A percentile compares a stretch with the other conserved stretches of the same genome.
phyloP scores from a whole-genome alignment of 2,888 invertebrate genomes.

The Aphodius sticticus region DNA sequence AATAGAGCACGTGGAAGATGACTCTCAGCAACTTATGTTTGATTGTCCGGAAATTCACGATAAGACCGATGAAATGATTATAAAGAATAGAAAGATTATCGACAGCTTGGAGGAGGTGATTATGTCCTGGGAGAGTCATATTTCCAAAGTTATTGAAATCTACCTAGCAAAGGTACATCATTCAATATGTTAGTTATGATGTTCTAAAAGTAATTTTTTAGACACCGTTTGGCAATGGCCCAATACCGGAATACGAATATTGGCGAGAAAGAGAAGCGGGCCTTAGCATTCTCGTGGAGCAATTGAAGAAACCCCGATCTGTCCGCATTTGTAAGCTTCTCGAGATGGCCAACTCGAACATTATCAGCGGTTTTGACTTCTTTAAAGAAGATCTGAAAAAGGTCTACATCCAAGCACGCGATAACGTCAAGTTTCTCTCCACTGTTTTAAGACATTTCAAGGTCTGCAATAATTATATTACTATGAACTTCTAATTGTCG shows the following conservation, averaged over 20 bases:
- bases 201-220: constrained; percentile 46
- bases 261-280: constrained; percentile 86
- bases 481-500: constrained; percentile 35
- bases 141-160: constrained; percentile 65
- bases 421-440: constrained; percentile 80
- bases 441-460: constrained; percentile 79
- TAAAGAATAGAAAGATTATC: constrained; percentile 63
- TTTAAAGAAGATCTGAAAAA: constrained; percentile 70
- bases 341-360: constrained; percentile 64
- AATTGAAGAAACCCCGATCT: constrained; percentile 77
- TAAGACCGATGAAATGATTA: constrained; percentile 52
- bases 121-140: constrained; percentile 72
- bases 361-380: constrained; percentile 67
- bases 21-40: constrained; percentile 72
- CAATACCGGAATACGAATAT: constrained; percentile 84
- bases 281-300: constrained; percentile 80
- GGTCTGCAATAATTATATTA: constrained; percentile 52
- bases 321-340: constrained; percentile 69
- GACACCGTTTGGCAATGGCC: constrained; percentile 75
- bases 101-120: constrained; percentile 69
- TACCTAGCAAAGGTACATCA: constrained; percentile 63
- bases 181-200: neutral
- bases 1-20: constrained; percentile 78
- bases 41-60: constrained; percentile 63
- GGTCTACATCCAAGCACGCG: constrained; percentile 75